Evolutionary conservation across 2,797 vertebrate species (phyloP).

Genomic region (Neoniphon sammara): DNA sequence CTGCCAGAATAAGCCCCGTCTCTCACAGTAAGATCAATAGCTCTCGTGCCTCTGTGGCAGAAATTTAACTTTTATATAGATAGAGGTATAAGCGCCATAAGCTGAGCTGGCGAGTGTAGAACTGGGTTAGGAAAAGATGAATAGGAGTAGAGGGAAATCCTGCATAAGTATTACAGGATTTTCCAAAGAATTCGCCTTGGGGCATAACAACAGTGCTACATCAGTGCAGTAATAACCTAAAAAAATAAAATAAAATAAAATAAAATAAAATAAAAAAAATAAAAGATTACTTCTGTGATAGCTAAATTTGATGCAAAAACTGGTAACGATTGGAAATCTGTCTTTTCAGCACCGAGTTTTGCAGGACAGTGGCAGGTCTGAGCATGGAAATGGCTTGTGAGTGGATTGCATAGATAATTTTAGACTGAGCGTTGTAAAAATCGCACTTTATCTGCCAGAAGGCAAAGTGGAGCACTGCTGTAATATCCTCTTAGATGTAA

Average conservation of each 20-base stretch:
- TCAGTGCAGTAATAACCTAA: constrained; percentile 3
- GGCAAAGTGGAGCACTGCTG: constrained; percentile 55
- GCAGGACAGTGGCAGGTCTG: constrained; percentile 29
- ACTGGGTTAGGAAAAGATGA: constrained; percentile 42
- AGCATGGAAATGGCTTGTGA: constrained; percentile 48
- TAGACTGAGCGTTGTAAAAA: constrained; percentile 51
- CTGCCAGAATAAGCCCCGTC: constrained; percentile 30
- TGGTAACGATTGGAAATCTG: constrained; percentile 32
- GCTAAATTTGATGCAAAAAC: constrained; percentile 43
- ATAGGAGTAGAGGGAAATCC: constrained; percentile 57
- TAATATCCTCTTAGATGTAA: constrained; percentile 58
- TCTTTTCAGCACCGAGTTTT: constrained; percentile 18
- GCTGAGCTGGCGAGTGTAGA: constrained; percentile 46
- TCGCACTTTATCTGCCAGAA: constrained; percentile 34
- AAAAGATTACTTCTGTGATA: constrained; percentile 6
- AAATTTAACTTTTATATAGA: constrained; percentile 55
- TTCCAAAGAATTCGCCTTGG: constrained; percentile 30
- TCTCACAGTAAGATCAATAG: constrained; percentile 9
- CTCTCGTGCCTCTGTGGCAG: constrained; percentile 31
- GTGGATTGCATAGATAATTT: constrained; percentile 46
- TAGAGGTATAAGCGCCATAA: constrained; percentile 41
- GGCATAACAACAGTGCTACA: constrained; percentile 29
- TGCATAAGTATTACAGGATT: constrained; percentile 52
- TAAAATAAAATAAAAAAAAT: too few relatives aligned
- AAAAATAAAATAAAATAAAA: too few relatives aligned